These are phyloP conservation scores for Rhynchophorus ferrugineus DNA, from an alignment of 1,140 invertebrate species.

Conservation along the genomic window DNA sequence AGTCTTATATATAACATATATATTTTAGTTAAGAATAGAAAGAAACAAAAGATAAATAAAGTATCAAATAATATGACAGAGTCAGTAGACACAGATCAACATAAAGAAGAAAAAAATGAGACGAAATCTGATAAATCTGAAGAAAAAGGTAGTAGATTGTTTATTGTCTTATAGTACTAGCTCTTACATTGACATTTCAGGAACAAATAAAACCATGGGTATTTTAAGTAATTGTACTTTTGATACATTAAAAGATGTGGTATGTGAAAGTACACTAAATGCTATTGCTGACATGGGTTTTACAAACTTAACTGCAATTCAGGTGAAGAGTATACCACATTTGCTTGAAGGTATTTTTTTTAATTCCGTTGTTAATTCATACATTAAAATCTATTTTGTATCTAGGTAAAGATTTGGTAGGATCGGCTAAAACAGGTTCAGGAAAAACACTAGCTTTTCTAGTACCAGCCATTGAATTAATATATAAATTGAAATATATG, in stretches of 20 bases:
- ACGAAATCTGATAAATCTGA: too few species aligned
- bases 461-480: slow-evolving; percentile 90
- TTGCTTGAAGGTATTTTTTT: slow-evolving; percentile 63
- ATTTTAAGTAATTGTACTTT: slow-evolving; percentile 56
- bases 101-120: too few species aligned
- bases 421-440: slow-evolving; percentile 92
- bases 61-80: too few species aligned
- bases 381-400: background rate
- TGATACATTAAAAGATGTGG: slow-evolving; percentile 53
- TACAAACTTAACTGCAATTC: slow-evolving; percentile 93
- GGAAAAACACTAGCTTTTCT: slow-evolving; percentile 98
- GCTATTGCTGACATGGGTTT: slow-evolving; percentile 94
- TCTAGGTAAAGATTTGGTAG: slow-evolving; percentile 80
- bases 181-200: too few species aligned
- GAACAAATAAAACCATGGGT: slow-evolving; percentile 50
- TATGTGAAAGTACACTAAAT: slow-evolving; percentile 77
- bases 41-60: too few species aligned
- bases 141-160: too few species aligned
- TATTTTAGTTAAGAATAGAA: too few species aligned
- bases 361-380: background rate
- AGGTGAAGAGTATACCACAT: slow-evolving; percentile 83
- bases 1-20: too few species aligned
- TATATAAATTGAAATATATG: slow-evolving; percentile 91
- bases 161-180: too few species aligned
- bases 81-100: too few species aligned